Evolutionary conservation across 2,113 vertebrate genomes (phyloP).

Genomic region (Saccopteryx leptura): DNA sequence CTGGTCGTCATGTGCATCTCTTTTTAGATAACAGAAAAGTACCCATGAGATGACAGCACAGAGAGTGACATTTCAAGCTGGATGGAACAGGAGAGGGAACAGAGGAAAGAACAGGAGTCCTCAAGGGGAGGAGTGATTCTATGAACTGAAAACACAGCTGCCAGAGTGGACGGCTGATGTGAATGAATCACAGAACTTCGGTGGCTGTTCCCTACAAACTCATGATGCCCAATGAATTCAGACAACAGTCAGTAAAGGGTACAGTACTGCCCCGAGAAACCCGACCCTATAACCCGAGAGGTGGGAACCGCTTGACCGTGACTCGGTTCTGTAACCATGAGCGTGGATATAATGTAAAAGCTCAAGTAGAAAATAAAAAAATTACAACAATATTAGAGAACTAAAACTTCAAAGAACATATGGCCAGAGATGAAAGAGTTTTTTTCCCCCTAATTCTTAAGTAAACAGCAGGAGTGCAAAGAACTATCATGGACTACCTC

Average conservation of each 20-base stretch:
- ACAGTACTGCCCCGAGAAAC: neutral
- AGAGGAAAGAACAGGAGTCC: neutral
- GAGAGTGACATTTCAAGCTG: too few species aligned
- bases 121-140: too few species aligned
- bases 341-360: neutral
- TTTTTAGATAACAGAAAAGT: neutral
- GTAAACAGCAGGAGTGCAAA: neutral
- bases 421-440: neutral
- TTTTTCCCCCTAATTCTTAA: neutral
- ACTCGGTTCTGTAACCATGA: neutral
- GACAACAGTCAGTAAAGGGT: neutral
- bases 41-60: neutral
- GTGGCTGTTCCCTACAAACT: neutral
- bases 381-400: neutral
- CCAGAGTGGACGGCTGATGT: too few species aligned
- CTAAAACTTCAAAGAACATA: neutral
- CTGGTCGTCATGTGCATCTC: neutral
- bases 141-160: fast-evolving
- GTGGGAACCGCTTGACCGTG: neutral
- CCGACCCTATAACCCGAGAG: neutral
- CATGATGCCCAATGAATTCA: neutral
- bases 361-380: neutral
- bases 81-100: too few species aligned
- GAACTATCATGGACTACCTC: neutral
- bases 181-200: neutral